These are phyloP conservation scores for Steinernema scapterisci DNA, from an alignment of 2,888 invertebrate genomes.

Conservation along the genomic window DNA sequence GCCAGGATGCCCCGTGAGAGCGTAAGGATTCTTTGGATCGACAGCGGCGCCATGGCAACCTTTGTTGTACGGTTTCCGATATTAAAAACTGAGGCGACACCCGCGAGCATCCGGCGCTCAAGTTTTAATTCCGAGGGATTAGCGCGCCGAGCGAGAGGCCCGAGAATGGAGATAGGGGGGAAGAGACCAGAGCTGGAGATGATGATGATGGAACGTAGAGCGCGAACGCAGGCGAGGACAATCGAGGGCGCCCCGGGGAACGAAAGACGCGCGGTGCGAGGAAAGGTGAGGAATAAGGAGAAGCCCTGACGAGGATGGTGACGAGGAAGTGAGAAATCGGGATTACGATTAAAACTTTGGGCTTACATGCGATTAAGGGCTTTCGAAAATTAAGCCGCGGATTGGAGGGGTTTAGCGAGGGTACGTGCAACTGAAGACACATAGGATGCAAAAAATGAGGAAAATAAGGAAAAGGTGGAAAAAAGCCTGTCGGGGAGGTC, in stretches of 20 bases:
- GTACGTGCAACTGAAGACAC: not conserved
- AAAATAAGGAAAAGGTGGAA: not conserved
- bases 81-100: constrained; percentile 1
- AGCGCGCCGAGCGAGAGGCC: not conserved
- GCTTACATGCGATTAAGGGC: constrained; percentile 29
- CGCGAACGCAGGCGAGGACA: too few relatives aligned
- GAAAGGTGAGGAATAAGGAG: not conserved
- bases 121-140: constrained; percentile 26
- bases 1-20: not conserved
- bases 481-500: too few relatives aligned
- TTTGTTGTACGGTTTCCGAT: constrained; percentile 30
- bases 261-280: not conserved
- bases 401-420: not conserved
- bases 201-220: not conserved
- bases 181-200: not conserved
- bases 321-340: not conserved
- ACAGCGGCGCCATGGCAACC: constrained; percentile 13
- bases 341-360: constrained; percentile 19
- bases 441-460: constrained; percentile 8
- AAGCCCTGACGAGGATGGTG: not conserved
- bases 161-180: not conserved
- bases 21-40: not conserved
- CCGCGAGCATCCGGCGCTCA: not conserved
- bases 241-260: not conserved
- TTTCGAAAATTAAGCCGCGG: constrained; percentile 20